Percentiles rank a stretch among this genome's conserved stretches.
These are phyloP conservation scores for Netelia fuscicornis DNA, from an alignment of 2,888 invertebrate species.

Conservation along the genomic window DNA sequence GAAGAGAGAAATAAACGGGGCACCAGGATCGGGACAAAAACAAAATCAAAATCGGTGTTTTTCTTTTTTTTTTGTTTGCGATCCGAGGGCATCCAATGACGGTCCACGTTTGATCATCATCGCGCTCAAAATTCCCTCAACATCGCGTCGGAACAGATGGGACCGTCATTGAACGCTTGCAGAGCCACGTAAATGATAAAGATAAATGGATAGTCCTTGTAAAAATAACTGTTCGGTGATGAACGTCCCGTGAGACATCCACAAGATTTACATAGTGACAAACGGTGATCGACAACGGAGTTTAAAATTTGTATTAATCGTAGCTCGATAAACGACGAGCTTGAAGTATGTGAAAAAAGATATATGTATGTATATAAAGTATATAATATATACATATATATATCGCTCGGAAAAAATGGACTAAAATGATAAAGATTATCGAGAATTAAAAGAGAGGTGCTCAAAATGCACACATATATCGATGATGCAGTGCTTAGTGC, in stretches of 20 bases:
- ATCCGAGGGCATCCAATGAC: neutral
- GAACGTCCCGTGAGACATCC: constrained; percentile 24
- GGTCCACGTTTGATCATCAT: neutral
- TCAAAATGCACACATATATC: constrained; percentile 85
- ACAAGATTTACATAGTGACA: constrained; percentile 9
- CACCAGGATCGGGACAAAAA: constrained; percentile 11
- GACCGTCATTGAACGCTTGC: constrained; percentile 32
- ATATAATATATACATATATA: neutral
- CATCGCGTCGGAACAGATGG: neutral
- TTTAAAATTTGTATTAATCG: constrained; percentile 46
- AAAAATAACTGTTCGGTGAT: constrained; percentile 12
- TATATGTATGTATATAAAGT: constrained; percentile 1
- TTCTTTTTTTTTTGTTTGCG: neutral
- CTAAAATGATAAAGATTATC: constrained; percentile 79
- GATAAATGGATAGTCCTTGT: neutral
- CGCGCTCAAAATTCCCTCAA: neutral
- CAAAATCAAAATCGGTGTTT: neutral
- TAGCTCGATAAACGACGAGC: constrained; percentile 69
- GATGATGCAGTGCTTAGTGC: constrained; percentile 84
- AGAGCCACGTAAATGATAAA: neutral
- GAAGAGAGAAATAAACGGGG: constrained; percentile 69
- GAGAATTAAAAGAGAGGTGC: constrained; percentile 84
- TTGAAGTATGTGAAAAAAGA: constrained; percentile 53
- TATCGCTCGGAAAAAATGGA: constrained; percentile 75
- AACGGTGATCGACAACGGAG: neutral